Evolutionary conservation across 64 coral and sea anemone genomes (phyloP).

Genomic region (Actinia equina): DNA sequence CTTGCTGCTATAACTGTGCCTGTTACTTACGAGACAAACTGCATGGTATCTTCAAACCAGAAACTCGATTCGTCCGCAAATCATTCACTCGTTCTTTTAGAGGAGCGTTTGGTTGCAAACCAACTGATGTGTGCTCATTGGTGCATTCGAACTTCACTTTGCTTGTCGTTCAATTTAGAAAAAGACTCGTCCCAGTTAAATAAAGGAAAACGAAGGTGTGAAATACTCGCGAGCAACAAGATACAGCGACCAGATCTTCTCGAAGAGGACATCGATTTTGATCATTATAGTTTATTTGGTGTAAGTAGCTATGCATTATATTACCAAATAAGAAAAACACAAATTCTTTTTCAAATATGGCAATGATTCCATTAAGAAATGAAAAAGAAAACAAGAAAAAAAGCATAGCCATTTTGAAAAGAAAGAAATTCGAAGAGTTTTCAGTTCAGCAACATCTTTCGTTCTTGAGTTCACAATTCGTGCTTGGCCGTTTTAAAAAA

Average conservation of each 20-base stretch:
- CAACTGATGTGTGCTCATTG: neutral
- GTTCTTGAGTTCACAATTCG: too few relatives aligned
- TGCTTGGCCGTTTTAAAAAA: too few relatives aligned
- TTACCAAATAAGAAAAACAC: too few relatives aligned
- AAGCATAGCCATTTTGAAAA: too few relatives aligned
- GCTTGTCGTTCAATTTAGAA: conserved; percentile 11
- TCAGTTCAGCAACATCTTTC: too few relatives aligned
- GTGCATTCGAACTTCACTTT: neutral
- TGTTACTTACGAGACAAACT: neutral
- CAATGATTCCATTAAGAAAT: too few relatives aligned
- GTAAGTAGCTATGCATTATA: neutral
- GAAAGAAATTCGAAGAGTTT: too few relatives aligned
- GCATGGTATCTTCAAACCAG: neutral
- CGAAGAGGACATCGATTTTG: neutral
- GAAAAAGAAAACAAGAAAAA: too few relatives aligned
- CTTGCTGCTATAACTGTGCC: too few relatives aligned
- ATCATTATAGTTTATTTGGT: neutral
- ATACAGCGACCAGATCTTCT: neutral
- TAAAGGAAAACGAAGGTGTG: neutral
- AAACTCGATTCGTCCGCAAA: neutral
- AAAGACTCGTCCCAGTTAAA: neutral
- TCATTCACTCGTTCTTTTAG: neutral
- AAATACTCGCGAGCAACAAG: neutral
- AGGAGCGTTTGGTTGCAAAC: neutral
- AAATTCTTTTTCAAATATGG: too few relatives aligned